phyloP scores from a whole-genome alignment of 2,797 vertebrate species.

The Eupleurogrammus muticus region DNA sequence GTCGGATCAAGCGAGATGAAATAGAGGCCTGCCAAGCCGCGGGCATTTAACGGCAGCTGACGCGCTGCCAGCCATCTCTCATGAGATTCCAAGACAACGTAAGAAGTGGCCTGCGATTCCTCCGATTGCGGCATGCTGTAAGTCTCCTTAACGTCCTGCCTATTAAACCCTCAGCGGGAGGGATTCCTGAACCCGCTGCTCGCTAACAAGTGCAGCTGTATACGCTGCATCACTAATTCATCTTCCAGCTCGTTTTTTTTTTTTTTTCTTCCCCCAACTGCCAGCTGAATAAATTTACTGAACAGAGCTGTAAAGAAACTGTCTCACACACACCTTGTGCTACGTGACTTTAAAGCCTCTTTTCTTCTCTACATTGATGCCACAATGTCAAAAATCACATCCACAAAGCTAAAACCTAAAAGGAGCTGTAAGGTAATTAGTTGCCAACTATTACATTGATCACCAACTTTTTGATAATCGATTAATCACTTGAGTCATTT shows the following conservation, averaged over 20 bases:
- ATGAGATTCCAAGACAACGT: slow-evolving; percentile 42
- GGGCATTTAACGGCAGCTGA: slow-evolving; percentile 50
- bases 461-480: too few species aligned
- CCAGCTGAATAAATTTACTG: slow-evolving; percentile 33
- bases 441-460: too few species aligned
- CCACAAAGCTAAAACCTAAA: not conserved
- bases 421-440: too few species aligned
- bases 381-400: slow-evolving; percentile 1
- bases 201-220: slow-evolving; percentile 30
- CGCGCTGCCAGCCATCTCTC: slow-evolving; percentile 51
- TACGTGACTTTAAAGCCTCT: slow-evolving; percentile 24
- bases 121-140: slow-evolving; percentile 33
- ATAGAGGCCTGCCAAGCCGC: slow-evolving; percentile 33
- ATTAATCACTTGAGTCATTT: too few species aligned
- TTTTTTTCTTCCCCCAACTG: too few species aligned
- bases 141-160: slow-evolving; percentile 35
- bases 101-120: slow-evolving; percentile 42
- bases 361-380: slow-evolving; percentile 16
- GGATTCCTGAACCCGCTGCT: slow-evolving; percentile 35
- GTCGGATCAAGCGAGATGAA: slow-evolving; percentile 43
- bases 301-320: slow-evolving; percentile 19
- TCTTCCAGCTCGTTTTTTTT: slow-evolving; percentile 34
- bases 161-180: slow-evolving; percentile 48
- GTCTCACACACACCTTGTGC: slow-evolving; percentile 11
- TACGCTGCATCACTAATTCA: slow-evolving; percentile 30